A percentile compares a stretch with the other conserved stretches of the same genome.
These are phyloP conservation scores for Colius striatus DNA, from an alignment of 2,113 vertebrate genomes.

Conservation along the genomic window DNA sequence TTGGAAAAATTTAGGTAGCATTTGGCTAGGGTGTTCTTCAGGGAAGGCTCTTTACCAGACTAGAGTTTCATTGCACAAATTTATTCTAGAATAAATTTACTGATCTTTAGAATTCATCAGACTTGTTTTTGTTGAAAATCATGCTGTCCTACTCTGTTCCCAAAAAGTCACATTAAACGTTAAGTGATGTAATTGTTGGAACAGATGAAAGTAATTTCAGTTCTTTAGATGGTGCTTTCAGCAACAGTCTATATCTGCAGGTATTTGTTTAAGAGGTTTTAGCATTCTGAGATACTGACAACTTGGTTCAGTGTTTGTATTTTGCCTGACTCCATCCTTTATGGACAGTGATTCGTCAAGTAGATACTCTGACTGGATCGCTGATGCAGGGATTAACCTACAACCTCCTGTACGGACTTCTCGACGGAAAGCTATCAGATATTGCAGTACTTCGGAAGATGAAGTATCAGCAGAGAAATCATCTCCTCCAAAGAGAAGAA, in stretches of 20 bases:
- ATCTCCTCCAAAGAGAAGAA: conserved; percentile 77
- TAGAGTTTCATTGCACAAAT: not conserved
- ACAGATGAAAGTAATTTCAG: not conserved
- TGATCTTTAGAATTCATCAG: not conserved
- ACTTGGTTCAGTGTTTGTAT: not conserved
- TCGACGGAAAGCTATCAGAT: conserved; percentile 76
- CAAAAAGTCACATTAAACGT: accelerated
- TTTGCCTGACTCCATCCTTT: not conserved
- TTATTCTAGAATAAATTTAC: not conserved
- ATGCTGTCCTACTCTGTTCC: not conserved
- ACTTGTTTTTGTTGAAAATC: accelerated
- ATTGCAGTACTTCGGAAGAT: conserved; percentile 89
- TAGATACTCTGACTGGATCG: conserved; percentile 94
- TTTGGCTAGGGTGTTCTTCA: not conserved
- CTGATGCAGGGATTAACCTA: conserved; percentile 90
- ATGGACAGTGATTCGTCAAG: conserved; percentile 87
- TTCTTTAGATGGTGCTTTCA: not conserved
- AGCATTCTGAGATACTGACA: not conserved
- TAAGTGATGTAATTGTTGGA: accelerated
- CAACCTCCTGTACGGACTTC: conserved; percentile 86
- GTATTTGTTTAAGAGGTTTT: not conserved
- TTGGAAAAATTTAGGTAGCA: not conserved
- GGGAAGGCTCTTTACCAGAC: not conserved
- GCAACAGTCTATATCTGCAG: accelerated
- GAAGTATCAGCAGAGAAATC: conserved; percentile 82